A percentile compares a stretch with the other conserved stretches of the same genome.
phyloP scores from a whole-genome alignment of 2,888 invertebrate species.

The Hemaris fuciformis region DNA sequence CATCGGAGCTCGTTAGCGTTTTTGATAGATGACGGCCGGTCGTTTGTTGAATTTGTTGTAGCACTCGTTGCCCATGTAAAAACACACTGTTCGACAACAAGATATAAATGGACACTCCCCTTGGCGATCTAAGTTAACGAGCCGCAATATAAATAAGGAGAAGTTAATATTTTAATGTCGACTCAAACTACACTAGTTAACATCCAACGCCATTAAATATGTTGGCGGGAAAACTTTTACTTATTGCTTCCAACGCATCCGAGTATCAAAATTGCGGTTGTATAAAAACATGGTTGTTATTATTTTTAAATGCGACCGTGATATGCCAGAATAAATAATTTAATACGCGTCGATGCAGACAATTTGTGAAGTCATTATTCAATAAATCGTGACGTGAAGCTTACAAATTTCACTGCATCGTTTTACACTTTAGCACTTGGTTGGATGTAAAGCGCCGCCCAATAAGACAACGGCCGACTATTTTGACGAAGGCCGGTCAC shows the following conservation, averaged over 20 bases:
- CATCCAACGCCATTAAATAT: conserved; percentile 39
- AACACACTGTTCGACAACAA: conserved; percentile 75
- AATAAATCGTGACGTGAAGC: conserved; percentile 74
- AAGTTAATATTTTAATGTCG: conserved; percentile 65
- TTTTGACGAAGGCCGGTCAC: conserved; percentile 81
- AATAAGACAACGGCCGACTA: conserved; percentile 77
- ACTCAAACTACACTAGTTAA: conserved; percentile 49
- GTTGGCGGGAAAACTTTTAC: conserved; percentile 36
- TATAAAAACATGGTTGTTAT: background rate
- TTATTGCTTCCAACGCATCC: conserved; percentile 19
- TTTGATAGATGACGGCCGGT: conserved; percentile 79
- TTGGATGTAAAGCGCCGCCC: conserved; percentile 72
- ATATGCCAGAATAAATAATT: conserved; percentile 45
- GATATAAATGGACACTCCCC: conserved; percentile 78
- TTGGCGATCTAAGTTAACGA: conserved; percentile 79
- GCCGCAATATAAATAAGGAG: conserved; percentile 75
- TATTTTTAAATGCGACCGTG: conserved; percentile 38
- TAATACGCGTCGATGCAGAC: conserved; percentile 57
- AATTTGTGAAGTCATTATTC: conserved; percentile 74
- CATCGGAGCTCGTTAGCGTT: conserved; percentile 77
- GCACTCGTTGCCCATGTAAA: conserved; percentile 71
- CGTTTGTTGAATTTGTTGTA: conserved; percentile 78
- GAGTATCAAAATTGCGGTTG: conserved; percentile 18
- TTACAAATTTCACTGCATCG: conserved; percentile 76
- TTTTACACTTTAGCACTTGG: conserved; percentile 81